phyloP scores from a whole-genome alignment of 2,888 invertebrate genomes.

The Cephus spinipes region DNA sequence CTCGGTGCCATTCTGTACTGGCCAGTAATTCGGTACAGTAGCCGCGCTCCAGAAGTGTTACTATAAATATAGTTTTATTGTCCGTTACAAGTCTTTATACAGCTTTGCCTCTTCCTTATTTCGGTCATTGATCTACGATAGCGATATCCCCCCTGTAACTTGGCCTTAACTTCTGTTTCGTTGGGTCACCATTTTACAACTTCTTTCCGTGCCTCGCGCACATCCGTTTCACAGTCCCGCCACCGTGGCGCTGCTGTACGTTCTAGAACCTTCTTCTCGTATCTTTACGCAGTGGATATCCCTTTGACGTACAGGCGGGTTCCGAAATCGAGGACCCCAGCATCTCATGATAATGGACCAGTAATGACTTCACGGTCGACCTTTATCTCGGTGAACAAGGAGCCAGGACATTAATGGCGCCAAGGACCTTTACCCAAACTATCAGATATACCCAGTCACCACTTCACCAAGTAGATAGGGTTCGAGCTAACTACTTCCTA shows the following conservation, averaged over 20 bases:
- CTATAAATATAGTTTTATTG: slow-evolving; percentile 28
- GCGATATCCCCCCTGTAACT: not conserved
- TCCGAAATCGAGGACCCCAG: not conserved
- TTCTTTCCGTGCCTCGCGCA: not conserved
- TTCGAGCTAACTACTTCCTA: not conserved
- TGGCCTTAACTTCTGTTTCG: not conserved
- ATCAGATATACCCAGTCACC: not conserved
- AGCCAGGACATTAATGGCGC: not conserved
- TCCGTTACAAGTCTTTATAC: slow-evolving; percentile 10
- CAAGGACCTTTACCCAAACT: not conserved
- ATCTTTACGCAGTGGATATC: not conserved
- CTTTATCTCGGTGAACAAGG: slow-evolving; percentile 6
- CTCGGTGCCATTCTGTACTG: not conserved
- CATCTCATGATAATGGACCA: not conserved
- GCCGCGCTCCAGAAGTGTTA: not conserved
- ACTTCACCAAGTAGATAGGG: not conserved
- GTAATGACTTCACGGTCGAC: slow-evolving; percentile 1
- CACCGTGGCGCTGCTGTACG: not conserved
- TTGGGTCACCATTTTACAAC: not conserved
- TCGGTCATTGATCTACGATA: not conserved
- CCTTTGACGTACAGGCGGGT: slow-evolving; percentile 4
- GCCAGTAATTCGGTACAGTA: not conserved
- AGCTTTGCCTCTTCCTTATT: not conserved
- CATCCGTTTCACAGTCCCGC: not conserved
- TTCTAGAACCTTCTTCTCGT: slow-evolving; percentile 1